Base-by-base conservation (phyloP, 2,113 vertebrate species). In the Lota lota region DNA sequence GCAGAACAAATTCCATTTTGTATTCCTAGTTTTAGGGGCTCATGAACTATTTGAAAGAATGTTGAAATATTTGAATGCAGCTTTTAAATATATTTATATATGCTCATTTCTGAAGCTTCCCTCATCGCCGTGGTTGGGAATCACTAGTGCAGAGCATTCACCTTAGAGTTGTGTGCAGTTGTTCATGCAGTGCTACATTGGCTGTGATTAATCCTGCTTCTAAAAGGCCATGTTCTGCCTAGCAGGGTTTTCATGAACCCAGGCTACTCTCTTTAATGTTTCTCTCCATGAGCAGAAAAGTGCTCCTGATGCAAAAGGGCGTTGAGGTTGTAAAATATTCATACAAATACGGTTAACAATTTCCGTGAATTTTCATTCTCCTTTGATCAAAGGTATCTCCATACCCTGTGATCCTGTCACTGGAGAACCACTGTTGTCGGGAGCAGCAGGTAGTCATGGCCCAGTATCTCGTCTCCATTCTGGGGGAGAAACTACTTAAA, bases 381-480 rank as follows among this genome's bases (percentile, higher is more conserved):
- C 51, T 70, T 74, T 75, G 59, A 47, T 61, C 28, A 16, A 83
- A 96, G 95, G 85, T 88, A 18, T 97, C 95, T 56, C 85, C 91
- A 1, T 96, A 94, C 79, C 95, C 95, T 0, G n/a, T 98, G 47
- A 83, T 97, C 24, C 85, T 97, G 19, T 98, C 95, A 16, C 78
- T 97, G 87, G 95, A 97, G 81, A 96, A 95, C 75, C 95, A 96
- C 81, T 97, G 94, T 83, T 93, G 89, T 36, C 67, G 71, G 19
- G 18, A 82, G 15, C 95, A 97, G 73, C 95, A 97, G 75, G 91
- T 93, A 75, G 84, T 92, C 59, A 95, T 96, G 90, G 94, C 95
- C 66, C 21, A 80, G 0, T 78, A 84, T 72, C 70, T 97, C 71
- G 72, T 87, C 69, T 85, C 0, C 16, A 92, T 93, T 69, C 87